Conservation (phyloP, 2,888 invertebrate genomes). For the Lycocerus yunnanus region DNA sequence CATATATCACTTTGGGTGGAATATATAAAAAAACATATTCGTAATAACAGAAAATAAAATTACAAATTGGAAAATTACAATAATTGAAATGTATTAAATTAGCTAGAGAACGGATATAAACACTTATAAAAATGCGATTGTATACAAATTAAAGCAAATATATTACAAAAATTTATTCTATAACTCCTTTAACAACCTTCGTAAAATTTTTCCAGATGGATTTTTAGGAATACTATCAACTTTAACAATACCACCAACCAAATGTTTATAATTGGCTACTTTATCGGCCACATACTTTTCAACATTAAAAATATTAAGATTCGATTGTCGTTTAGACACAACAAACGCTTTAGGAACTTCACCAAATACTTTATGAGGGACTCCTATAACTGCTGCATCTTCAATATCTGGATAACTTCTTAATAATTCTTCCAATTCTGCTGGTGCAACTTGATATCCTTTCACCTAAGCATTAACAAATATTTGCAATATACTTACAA, state of each 20-base stretch:
- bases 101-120: no score
- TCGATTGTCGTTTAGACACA: constrained; percentile 57
- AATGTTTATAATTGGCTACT: constrained; percentile 75
- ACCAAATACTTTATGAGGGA: constrained; percentile 68
- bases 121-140: no score
- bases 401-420: constrained; percentile 71
- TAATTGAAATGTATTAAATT: no score
- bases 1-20: no score
- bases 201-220: constrained; percentile 77
- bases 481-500: no score
- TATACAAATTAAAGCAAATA: no score
- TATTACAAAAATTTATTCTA: constrained; percentile 1
- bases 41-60: no score
- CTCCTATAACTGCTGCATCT: constrained; percentile 82
- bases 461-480: constrained; percentile 45
- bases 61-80: no score
- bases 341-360: constrained; percentile 78
- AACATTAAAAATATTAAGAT: constrained; percentile 61
- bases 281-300: constrained; percentile 65
- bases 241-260: constrained; percentile 68
- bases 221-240: constrained; percentile 74
- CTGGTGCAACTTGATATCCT: constrained; percentile 79
- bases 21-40: no score
- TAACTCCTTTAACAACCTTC: constrained; percentile 42
- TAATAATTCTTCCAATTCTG: constrained; percentile 77